Evolutionary conservation across 2,113 vertebrate species (phyloP).

Genomic region (Osmerus eperlanus): DNA sequence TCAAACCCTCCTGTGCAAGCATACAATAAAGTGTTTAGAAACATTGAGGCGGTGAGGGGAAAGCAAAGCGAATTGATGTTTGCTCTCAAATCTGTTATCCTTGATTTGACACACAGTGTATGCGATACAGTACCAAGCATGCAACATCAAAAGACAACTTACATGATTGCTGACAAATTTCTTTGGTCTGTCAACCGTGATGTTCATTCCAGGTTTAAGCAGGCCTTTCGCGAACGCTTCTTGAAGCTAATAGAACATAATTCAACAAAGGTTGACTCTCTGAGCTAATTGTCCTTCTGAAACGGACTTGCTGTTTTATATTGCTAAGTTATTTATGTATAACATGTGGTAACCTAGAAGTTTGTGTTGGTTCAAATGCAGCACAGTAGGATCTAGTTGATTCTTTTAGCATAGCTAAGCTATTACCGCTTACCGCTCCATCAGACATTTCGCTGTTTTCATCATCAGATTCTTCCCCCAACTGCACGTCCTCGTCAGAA

Average conservation of each 20-base stretch:
- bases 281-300: no score
- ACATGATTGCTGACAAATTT: neutral
- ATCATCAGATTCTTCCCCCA: slow-evolving; percentile 75
- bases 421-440: slow-evolving; percentile 65
- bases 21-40: neutral
- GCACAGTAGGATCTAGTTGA: neutral
- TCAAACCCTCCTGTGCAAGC: slow-evolving; percentile 78
- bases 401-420: neutral
- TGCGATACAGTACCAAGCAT: no score
- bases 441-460: slow-evolving; percentile 75
- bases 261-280: no score
- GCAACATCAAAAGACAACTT: neutral
- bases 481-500: slow-evolving; percentile 54
- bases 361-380: no score
- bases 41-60: neutral
- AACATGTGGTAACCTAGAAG: neutral
- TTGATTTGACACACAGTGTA: no score
- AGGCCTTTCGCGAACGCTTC: slow-evolving; percentile 4
- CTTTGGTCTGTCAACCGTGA: neutral
- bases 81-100: no score
- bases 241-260: neutral
- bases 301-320: no score
- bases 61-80: neutral
- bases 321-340: no score
- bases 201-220: slow-evolving; percentile 3